Evolutionary conservation across 2,888 invertebrate species (phyloP).

Genomic region (Chydorus sphaericus): DNA sequence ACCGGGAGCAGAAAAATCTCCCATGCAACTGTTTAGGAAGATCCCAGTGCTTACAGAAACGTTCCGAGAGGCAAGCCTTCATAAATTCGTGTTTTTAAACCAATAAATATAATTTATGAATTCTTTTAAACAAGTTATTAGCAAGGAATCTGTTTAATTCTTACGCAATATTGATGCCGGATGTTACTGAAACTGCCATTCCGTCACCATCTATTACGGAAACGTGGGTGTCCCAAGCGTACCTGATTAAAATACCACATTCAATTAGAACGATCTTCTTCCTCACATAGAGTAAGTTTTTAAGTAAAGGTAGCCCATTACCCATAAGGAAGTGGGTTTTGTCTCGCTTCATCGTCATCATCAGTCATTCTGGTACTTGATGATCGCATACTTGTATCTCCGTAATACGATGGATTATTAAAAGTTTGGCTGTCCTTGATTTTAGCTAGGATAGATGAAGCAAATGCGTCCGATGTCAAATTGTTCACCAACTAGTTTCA

Average conservation of each 20-base stretch:
- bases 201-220: slow-evolving; percentile 70
- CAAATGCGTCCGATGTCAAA: slow-evolving; percentile 45
- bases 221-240: slow-evolving; percentile 77
- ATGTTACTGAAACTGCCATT: slow-evolving; percentile 82
- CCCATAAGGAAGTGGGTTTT: too few relatives aligned
- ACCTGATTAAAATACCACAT: too few relatives aligned
- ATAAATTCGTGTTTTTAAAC: too few relatives aligned
- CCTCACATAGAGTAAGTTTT: too few relatives aligned
- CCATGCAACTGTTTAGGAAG: slow-evolving; percentile 82
- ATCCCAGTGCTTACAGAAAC: slow-evolving; percentile 65
- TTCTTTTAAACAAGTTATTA: too few relatives aligned
- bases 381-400: too few relatives aligned
- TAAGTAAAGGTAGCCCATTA: too few relatives aligned
- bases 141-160: too few relatives aligned
- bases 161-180: slow-evolving; percentile 73
- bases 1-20: slow-evolving; percentile 67
- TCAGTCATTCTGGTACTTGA: too few relatives aligned
- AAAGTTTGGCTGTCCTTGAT: slow-evolving; percentile 53
- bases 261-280: too few relatives aligned
- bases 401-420: slow-evolving; percentile 52
- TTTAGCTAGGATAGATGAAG: slow-evolving; percentile 37
- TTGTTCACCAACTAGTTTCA: slow-evolving; percentile 49
- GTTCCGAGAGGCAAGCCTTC: slow-evolving; percentile 69
- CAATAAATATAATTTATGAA: too few relatives aligned
- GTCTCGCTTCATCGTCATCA: too few relatives aligned